These are phyloP conservation scores for Tympanoctomys barrerae DNA, from an alignment of 2,797 vertebrate species.

Conservation along the genomic window DNA sequence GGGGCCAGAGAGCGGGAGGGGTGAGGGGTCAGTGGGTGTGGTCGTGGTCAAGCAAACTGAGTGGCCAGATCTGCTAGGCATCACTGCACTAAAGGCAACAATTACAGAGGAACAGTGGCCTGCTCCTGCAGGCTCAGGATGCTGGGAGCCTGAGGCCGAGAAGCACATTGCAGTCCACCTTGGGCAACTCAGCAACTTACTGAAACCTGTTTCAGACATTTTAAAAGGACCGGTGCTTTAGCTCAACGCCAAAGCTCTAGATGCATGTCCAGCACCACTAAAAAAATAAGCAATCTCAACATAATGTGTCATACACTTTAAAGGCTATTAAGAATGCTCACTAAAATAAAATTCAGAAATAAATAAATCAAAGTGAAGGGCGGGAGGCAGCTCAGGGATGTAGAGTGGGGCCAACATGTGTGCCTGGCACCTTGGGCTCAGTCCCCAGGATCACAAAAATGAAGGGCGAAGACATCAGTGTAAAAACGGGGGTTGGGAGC, in stretches of 20 bases:
- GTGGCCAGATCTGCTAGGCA: too few species aligned
- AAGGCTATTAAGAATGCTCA: background rate
- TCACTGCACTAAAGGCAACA: background rate
- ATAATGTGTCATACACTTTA: background rate
- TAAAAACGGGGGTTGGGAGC: background rate
- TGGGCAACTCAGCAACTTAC: background rate
- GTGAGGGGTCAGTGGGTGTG: accelerated
- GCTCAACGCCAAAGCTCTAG: background rate
- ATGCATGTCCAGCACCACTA: background rate
- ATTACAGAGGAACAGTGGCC: background rate
- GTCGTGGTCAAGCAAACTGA: background rate
- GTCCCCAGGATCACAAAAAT: background rate
- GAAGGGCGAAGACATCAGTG: background rate
- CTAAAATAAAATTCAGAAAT: background rate
- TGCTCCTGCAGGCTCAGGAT: background rate
- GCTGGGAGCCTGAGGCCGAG: background rate
- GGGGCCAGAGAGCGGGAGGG: accelerated
- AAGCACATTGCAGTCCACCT: background rate
- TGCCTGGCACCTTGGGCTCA: background rate
- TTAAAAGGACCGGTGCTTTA: background rate
- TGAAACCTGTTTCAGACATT: background rate
- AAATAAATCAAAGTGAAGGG: background rate
- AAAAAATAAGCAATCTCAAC: background rate
- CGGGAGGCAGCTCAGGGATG: background rate
- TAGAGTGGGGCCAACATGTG: background rate